These are phyloP conservation scores for Trichogramma pretiosum DNA, from an alignment of 1,140 invertebrate species.

Conservation along the genomic window DNA sequence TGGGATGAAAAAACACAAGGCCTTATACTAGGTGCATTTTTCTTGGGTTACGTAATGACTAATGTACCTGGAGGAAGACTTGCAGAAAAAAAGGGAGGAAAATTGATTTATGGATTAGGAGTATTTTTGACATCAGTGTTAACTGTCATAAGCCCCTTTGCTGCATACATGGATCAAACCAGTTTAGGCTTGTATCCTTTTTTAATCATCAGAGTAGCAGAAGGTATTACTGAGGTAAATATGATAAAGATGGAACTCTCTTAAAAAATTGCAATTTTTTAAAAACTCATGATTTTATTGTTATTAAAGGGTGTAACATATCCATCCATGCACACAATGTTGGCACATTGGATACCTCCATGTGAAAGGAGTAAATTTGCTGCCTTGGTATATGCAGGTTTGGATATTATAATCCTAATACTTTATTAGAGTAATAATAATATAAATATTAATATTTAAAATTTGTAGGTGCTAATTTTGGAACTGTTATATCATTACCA, in stretches of 20 bases:
- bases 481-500: conserved; percentile 67
- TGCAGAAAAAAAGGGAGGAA: conserved; percentile 71
- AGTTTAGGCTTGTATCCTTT: conserved; percentile 64
- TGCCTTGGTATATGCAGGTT: conserved; percentile 68
- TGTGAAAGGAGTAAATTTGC: conserved; percentile 72
- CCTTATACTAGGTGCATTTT: conserved; percentile 74
- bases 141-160: conserved; percentile 63
- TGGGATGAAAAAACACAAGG: conserved; percentile 74
- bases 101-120: conserved; percentile 69
- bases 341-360: conserved; percentile 74
- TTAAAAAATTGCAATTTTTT: conserved; percentile 5
- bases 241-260: conserved; percentile 1
- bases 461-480: conserved; percentile 59
- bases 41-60: conserved; percentile 77
- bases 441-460: conserved; percentile 11
- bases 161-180: conserved; percentile 61
- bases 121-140: conserved; percentile 69
- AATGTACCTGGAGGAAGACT: conserved; percentile 79
- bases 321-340: conserved; percentile 73
- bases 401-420: no score
- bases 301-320: conserved; percentile 64
- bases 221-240: conserved; percentile 74
- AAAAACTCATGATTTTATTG: conserved; percentile 15
- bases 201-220: conserved; percentile 67
- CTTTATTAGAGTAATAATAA: conserved; percentile 9